Conservation (phyloP, 2,797 vertebrate species). For the Numenius phaeopus region DNA sequence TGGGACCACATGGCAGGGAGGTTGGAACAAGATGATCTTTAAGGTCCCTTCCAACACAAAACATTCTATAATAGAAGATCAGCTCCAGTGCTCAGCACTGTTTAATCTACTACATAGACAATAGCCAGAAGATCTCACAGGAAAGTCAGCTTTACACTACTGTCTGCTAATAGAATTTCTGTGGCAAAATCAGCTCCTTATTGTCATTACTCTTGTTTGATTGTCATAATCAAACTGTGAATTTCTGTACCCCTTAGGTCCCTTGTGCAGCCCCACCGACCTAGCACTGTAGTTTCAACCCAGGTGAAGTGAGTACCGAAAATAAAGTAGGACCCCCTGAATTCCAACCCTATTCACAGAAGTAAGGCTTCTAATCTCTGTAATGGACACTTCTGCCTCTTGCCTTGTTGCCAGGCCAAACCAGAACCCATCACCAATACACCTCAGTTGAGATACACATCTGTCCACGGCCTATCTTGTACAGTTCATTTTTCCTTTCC, state of each 20-base stretch:
- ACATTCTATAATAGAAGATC: not conserved
- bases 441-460: not conserved
- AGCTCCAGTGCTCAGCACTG: not conserved
- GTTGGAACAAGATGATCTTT: not conserved
- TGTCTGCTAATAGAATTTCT: not conserved
- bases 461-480: not conserved
- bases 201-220: not conserved
- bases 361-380: not conserved
- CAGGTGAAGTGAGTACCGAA: not conserved
- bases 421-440: not conserved
- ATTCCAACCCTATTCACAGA: not conserved
- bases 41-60: not conserved
- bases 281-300: not conserved
- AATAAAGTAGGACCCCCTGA: not conserved
- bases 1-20: not conserved
- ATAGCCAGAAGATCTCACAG: not conserved
- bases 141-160: not conserved
- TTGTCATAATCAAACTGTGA: not conserved
- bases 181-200: not conserved
- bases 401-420: not conserved
- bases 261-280: not conserved
- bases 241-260: not conserved
- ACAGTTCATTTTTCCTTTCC: not conserved
- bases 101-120: not conserved
- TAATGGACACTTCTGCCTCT: not conserved